Conservation (phyloP, 2,888 invertebrate species). For the Crepidodera aurea region DNA sequence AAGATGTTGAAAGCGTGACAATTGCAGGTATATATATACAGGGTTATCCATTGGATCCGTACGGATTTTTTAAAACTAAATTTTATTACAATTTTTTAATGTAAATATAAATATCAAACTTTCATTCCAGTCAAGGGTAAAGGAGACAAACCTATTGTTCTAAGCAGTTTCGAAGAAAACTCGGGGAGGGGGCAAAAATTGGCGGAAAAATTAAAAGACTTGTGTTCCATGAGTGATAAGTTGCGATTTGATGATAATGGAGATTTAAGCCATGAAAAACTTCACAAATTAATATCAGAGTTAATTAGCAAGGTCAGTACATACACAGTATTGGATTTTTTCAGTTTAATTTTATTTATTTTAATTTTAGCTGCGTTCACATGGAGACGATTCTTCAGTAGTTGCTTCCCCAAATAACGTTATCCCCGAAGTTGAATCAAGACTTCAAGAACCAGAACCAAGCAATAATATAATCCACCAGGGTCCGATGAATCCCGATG, state of each 20-base stretch:
- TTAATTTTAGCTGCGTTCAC: too few relatives aligned
- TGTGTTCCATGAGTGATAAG: neutral
- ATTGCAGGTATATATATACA: too few relatives aligned
- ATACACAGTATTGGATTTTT: too few relatives aligned
- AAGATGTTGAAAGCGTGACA: slow-evolving; percentile 36
- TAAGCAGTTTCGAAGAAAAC: neutral
- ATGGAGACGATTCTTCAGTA: neutral
- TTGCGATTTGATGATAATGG: neutral
- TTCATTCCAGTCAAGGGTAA: neutral
- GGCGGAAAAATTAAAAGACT: neutral
- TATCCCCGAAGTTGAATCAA: neutral
- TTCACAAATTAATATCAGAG: neutral
- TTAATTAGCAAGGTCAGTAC: slow-evolving; percentile 9
- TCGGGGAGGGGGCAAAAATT: neutral
- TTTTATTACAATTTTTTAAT: too few relatives aligned
- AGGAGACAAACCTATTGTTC: neutral
- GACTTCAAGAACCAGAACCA: slow-evolving; percentile 8
- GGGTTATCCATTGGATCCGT: too few relatives aligned
- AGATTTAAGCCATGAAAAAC: neutral
- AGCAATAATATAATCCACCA: slow-evolving; percentile 23
- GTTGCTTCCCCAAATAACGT: neutral
- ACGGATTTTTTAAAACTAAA: too few relatives aligned
- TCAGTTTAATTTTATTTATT: too few relatives aligned
- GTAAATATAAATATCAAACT: too few relatives aligned
- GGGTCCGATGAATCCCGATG: slow-evolving; percentile 25